These are phyloP conservation scores for Sminthopsis crassicaudata DNA, from an alignment of 2,113 vertebrate genomes.

Conservation along the genomic window DNA sequence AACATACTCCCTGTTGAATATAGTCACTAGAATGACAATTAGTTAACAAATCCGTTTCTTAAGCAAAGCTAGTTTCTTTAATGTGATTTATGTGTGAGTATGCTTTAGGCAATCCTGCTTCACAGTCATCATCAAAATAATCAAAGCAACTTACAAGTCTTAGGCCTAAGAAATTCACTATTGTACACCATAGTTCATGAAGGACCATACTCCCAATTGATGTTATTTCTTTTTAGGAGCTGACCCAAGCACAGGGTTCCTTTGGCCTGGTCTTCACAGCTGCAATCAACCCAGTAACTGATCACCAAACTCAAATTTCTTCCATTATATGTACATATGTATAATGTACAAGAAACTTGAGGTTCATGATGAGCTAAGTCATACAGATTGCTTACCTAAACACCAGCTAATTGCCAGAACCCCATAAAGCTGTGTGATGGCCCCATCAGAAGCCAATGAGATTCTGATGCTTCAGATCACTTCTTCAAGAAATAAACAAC, in stretches of 20 bases:
- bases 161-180: constrained; percentile 44
- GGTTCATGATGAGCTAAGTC: background rate
- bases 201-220: constrained; percentile 44
- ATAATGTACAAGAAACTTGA: constrained; percentile 28
- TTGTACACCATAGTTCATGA: constrained; percentile 40
- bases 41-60: constrained; percentile 72
- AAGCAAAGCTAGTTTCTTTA: constrained; percentile 73
- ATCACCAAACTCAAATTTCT: constrained; percentile 18
- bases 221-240: background rate
- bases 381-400: background rate
- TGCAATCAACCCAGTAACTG: constrained; percentile 41
- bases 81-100: constrained; percentile 57
- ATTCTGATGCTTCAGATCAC: constrained; percentile 7
- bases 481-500: background rate
- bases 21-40: constrained; percentile 69
- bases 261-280: constrained; percentile 12
- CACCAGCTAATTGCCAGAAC: constrained; percentile 7
- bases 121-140: constrained; percentile 62
- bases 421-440: background rate
- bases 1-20: constrained; percentile 66
- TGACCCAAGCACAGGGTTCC: background rate
- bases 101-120: constrained; percentile 69
- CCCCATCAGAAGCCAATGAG: constrained; percentile 13
- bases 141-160: background rate
- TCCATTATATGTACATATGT: constrained; percentile 30